Evolutionary conservation across 2,113 vertebrate genomes (phyloP), one percentile per base, ranked within the genome.

Genomic region (Oncorhynchus kisutch): DNA sequence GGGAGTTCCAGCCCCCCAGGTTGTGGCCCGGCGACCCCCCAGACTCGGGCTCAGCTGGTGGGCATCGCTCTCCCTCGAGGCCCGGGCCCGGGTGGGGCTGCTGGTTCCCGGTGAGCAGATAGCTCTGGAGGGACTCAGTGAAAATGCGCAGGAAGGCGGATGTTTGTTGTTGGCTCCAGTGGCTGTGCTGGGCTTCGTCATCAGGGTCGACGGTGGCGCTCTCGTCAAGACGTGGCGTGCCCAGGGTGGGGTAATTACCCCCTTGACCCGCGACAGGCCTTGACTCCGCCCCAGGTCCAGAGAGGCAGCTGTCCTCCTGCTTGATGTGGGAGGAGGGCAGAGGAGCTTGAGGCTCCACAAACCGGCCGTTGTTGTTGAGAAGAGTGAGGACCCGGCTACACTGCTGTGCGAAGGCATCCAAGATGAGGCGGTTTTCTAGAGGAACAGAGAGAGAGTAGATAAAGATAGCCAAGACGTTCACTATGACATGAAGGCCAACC

Each of bases 321-420:
- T 99, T 99, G 83, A 99, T 93, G 76, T 93, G 94, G 64, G 96
- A 93, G 49, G 93, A 94, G 67, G 93, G 92, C 12, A 18, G 51
- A 54, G 51, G 51, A 54, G 51, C 51, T 18, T 54, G 51, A 5
- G 51, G 51, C 85, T 97, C 96, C 93, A 99, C 92, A 67, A 98
- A 94, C 76, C 96, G 96, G 71, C 97, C 97, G 64, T 97, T 97
- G 89, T 99, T 99, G 84, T 45, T 45, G 39, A 99, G 94, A 72
- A 99, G 96, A 86, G 93, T 96, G 82, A 99, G 95, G 76, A 99
- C 98, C 22, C 98, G 94, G 88, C 97, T 99, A 89, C 97, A 99
- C 62, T 99, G 97, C 82, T 99, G 97, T 70, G 98, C 98, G 86
- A 99, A 99, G 87, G 97, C 97, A 86, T 99, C 98, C 90, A 99